Evolutionary conservation across 2,797 vertebrate species (phyloP).

Genomic region (Notolabrus celidotus): DNA sequence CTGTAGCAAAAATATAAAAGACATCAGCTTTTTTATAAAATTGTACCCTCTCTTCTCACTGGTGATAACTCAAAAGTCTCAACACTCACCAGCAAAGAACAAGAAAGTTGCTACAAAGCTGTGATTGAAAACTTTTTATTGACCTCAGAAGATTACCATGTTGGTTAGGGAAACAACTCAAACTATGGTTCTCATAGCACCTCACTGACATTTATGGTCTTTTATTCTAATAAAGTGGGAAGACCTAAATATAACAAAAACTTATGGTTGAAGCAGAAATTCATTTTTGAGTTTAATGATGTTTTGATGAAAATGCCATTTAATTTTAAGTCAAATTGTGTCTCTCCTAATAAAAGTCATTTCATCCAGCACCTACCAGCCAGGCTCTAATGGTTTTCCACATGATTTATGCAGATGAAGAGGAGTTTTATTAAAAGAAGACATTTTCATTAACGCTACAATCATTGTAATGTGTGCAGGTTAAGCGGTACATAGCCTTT

Average conservation of each 20-base stretch:
- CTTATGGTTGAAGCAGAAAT: background rate
- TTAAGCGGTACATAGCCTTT: slow-evolving; percentile 54
- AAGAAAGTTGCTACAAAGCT: background rate
- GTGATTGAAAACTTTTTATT: background rate
- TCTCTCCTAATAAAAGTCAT: slow-evolving; percentile 3
- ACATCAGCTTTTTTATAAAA: no score
- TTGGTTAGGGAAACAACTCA: no score
- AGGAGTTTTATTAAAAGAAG: slow-evolving; percentile 17
- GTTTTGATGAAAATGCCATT: slow-evolving; percentile 3
- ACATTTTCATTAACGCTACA: slow-evolving; percentile 32
- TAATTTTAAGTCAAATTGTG: background rate
- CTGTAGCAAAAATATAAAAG: no score
- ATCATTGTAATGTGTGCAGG: slow-evolving; percentile 46
- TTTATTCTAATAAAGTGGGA: background rate
- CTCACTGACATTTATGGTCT: background rate
- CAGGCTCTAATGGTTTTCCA: background rate
- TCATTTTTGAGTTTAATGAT: background rate
- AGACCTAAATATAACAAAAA: background rate
- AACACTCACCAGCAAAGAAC: no score
- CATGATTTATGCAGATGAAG: slow-evolving; percentile 20
- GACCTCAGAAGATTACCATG: background rate
- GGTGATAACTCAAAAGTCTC: no score
- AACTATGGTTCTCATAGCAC: background rate
- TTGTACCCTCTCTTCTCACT: no score
- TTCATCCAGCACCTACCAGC: background rate